These are phyloP conservation scores for Amblyteles armatorius DNA, from an alignment of 2,888 invertebrate species.

Conservation along the genomic window DNA sequence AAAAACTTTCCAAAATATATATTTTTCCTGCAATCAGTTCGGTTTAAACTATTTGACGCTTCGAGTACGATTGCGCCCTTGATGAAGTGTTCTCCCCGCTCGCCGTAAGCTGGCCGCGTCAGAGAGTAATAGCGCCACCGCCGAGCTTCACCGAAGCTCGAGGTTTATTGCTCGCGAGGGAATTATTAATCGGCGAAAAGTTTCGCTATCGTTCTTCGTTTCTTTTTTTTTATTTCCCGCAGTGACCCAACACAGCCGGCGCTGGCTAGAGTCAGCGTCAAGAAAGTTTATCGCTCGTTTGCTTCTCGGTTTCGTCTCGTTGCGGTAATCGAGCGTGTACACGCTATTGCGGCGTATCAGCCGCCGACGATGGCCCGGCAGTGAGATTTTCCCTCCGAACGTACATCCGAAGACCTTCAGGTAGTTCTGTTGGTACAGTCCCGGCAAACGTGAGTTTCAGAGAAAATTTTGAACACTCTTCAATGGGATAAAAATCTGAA, in stretches of 20 bases:
- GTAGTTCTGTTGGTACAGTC: too few relatives aligned
- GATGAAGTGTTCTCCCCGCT: neutral
- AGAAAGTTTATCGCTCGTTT: constrained; percentile 42
- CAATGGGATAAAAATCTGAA: too few relatives aligned
- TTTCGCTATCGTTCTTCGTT: constrained; percentile 8
- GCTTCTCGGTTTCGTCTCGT: constrained; percentile 22
- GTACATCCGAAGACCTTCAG: too few relatives aligned
- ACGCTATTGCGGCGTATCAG: neutral
- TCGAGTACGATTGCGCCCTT: neutral
- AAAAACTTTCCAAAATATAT: neutral
- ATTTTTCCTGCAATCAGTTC: neutral
- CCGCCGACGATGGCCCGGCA: neutral
- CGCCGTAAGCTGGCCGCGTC: constrained; percentile 1
- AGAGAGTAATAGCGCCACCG: constrained; percentile 13
- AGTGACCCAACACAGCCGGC: neutral
- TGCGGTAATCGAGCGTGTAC: constrained; percentile 35
- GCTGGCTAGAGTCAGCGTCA: neutral
- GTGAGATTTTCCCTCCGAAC: constrained; percentile 8
- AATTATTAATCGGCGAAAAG: constrained; percentile 41
- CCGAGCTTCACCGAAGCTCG: constrained; percentile 9
- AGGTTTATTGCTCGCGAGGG: constrained; percentile 29
- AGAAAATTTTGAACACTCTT: too few relatives aligned
- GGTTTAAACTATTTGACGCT: constrained; percentile 6
- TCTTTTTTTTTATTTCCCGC: neutral
- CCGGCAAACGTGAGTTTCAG: too few relatives aligned